Base-by-base conservation (phyloP, 2,888 invertebrate genomes). In the Rhabditophanes sp. region DNA sequence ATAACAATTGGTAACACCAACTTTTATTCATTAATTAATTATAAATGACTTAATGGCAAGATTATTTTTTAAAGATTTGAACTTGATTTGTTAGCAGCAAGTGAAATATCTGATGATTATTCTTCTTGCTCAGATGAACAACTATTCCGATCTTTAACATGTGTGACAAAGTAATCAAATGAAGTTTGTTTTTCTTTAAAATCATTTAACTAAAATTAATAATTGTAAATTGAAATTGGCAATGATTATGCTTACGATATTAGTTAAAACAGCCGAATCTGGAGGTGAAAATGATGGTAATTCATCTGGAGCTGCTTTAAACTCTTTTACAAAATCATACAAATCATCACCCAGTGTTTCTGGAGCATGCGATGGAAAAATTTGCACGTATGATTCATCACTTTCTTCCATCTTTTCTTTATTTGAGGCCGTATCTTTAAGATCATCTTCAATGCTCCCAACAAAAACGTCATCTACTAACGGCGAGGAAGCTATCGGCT, bases 341-440 rank as follows among this genome's bases (percentile, higher is more conserved):
- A 46, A 26, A 20, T 46, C 47, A 9, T 29, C 24, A 20, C 52
- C 52, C 23, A 4, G 11, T 32, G 20, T 28, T 17, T 2, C 16
- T 17, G 12, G 14, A 17, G 12, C 16, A 11, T 9, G 15, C 17
- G 12, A 16, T 25, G 17, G 17, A 44, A 34, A 37, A 16, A 50
- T 50, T 30, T 50, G 45, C 3, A 50, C 50, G 38, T 46, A 50
- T 11, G 48, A 48, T 30, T 48, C 48, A 26, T 50, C 48, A 23
- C 50, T 50, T 15, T 42, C 37, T 30, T 42, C 41, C 44, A 45
- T 44, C 3, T 35, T 33, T 19, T 41, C 35, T 12, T 34, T 21
- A 3, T 15, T 20, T 9, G n/a, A n/a, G 4, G n/a, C n/a, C n/a
- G n/a, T n/a, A n/a, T n/a, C n/a, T n/a, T n/a, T n/a, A n/a, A n/a